Evolutionary conservation across 1,140 invertebrate genomes (phyloP).

Genomic region (Archegozetes longisetosus): DNA sequence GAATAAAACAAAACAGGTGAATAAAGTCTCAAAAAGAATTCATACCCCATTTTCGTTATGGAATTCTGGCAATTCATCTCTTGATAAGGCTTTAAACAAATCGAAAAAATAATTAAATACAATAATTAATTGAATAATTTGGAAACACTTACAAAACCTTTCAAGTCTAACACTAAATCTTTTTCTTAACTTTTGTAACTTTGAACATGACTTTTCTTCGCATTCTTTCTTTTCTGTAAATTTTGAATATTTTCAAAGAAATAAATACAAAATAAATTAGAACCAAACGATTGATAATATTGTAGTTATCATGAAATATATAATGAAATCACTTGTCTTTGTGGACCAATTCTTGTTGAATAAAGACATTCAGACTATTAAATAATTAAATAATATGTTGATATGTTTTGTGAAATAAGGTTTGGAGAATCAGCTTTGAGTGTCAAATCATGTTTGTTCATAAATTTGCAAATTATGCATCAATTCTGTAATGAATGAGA

Average conservation of each 20-base stretch:
- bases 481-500: no score
- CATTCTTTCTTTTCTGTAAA: background rate
- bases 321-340: background rate
- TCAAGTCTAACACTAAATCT: slow-evolving; percentile 3
- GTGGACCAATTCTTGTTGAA: background rate
- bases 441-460: no score
- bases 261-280: no score
- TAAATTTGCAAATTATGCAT: no score
- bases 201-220: background rate
- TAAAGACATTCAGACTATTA: background rate
- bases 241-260: no score
- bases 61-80: background rate
- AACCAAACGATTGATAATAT: background rate
- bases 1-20: background rate
- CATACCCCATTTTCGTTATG: background rate
- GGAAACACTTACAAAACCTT: background rate
- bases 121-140: background rate
- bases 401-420: no score
- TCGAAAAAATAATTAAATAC: background rate
- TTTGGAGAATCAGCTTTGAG: no score
- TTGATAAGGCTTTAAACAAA: background rate
- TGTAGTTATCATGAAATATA: background rate
- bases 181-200: slow-evolving; percentile 11
- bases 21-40: background rate
- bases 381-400: no score